Base-by-base conservation (phyloP, 1,140 invertebrate genomes). In the Popillia japonica region DNA sequence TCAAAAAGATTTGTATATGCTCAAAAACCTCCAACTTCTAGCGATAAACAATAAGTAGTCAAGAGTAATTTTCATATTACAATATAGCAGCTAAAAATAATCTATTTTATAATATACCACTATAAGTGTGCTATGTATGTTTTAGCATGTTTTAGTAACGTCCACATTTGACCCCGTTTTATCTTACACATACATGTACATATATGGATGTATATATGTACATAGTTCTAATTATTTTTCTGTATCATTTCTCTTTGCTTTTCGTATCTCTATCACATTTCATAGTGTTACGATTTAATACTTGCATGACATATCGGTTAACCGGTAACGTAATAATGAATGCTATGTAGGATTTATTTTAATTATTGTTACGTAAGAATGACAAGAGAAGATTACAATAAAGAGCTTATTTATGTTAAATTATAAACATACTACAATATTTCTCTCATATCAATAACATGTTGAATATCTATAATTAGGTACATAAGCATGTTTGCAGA, bases 271-370 rank as follows among this genome's bases (percentile, higher is more conserved):
- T 55, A 55, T 55, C 6, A 34, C 27, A 34, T 34, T 34, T 34
- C 27, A 34, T 34, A 44, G 42, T 14, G 14, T 44, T 44, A 44
- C 14, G 17, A 55, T 55, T 14, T 55, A n/a, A n/a, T 55, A 2
- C 48, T 55, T 55, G 48, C 48, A 55, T 55, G 48, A 55, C 17
- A 55, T 55, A 55, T 34, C 27, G 27, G 27, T 34, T 34, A 34
- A 34, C 27, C 27, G 27, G 27, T 34, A 34, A 34, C 48, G 17
- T 55, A n/a, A 55, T 55, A 55, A 6, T 55, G 17, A 17, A n/a
- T 55, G 14, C 17, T 55, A 55, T 17, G 48, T 55, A 72, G 68
- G 2, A 72, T 72, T 9, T 72, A 34, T 72, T 72, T 72, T n/a
- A 72, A 72, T 27, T 72, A 27, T 22, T 72, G 27, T 22, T 17